Evolutionary conservation across 2,113 vertebrate genomes (phyloP).

Genomic region (Sylvilagus bachmani): DNA sequence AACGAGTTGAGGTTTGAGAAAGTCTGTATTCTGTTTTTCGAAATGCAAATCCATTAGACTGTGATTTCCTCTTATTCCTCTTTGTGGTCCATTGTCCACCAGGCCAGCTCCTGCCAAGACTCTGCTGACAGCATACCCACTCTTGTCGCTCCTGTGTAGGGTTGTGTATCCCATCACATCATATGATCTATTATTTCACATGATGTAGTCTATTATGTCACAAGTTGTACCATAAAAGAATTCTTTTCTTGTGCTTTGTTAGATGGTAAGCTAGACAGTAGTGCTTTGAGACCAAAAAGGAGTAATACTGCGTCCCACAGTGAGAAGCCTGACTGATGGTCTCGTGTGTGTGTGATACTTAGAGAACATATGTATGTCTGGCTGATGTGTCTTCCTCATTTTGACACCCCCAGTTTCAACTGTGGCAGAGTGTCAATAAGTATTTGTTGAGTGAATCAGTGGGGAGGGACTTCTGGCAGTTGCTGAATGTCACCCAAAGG

Average conservation of each 20-base stretch:
- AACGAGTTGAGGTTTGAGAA: slow-evolving; percentile 24
- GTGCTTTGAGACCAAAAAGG: neutral
- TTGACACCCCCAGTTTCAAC: neutral
- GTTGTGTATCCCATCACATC: neutral
- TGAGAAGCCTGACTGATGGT: neutral
- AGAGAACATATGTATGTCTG: no score
- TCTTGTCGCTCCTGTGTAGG: neutral
- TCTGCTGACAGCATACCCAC: neutral
- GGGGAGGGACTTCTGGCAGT: slow-evolving; percentile 6
- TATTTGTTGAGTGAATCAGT: neutral
- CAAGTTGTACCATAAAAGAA: neutral
- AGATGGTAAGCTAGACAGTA: neutral
- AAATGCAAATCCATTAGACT: neutral
- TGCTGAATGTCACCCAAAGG: neutral
- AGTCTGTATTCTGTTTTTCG: slow-evolving; percentile 32
- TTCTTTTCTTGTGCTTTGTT: neutral
- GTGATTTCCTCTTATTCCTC: neutral
- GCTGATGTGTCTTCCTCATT: neutral
- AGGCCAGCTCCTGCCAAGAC: neutral
- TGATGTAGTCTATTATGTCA: neutral
- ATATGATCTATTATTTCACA: neutral
- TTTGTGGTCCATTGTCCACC: neutral
- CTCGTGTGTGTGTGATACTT: neutral
- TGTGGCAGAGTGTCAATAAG: neutral
- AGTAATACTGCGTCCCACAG: neutral